Percentiles rank a stretch among this genome's conserved stretches.
Evolutionary conservation across 2,113 vertebrate species (phyloP).

Genomic region (Archilochus colubris): DNA sequence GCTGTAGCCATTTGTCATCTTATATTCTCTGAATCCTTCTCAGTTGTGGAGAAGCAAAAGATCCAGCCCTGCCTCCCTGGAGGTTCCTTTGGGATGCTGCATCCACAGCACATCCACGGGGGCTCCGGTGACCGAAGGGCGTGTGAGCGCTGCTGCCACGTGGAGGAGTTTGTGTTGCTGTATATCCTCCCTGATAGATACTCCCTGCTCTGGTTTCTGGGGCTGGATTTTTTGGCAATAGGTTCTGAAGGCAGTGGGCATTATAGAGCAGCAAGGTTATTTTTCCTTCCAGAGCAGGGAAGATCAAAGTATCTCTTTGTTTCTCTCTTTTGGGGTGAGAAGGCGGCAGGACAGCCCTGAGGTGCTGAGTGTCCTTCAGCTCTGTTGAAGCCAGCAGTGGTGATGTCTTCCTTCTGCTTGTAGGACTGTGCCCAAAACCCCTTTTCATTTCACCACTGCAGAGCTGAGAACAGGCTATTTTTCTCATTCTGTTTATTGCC

Average conservation of each 20-base stretch:
- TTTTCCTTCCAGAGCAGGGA: not conserved
- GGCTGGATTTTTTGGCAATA: not conserved
- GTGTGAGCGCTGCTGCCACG: fast-evolving
- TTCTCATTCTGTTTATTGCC: constrained; percentile 42
- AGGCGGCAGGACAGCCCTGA: not conserved
- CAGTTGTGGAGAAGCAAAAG: not conserved
- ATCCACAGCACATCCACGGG: not conserved
- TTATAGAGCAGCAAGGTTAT: not conserved
- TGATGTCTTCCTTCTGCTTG: fast-evolving
- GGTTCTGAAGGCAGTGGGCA: not conserved
- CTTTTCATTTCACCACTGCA: not conserved
- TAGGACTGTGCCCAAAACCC: not conserved
- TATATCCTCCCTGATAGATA: fast-evolving
- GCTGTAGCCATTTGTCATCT: not conserved
- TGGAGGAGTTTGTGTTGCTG: not conserved
- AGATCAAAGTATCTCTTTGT: not conserved
- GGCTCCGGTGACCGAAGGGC: not conserved
- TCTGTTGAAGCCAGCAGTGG: not conserved
- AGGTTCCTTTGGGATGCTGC: not conserved
- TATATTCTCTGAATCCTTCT: not conserved
- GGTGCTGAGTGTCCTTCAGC: not conserved
- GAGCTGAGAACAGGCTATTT: not conserved
- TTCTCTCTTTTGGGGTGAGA: not conserved
- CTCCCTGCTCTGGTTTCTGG: not conserved
- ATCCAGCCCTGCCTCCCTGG: not conserved